A percentile compares a stretch with the other conserved stretches of the same genome.
Evolutionary conservation across 2,113 vertebrate genomes (phyloP).

Genomic region (Amblyornis subalaris): DNA sequence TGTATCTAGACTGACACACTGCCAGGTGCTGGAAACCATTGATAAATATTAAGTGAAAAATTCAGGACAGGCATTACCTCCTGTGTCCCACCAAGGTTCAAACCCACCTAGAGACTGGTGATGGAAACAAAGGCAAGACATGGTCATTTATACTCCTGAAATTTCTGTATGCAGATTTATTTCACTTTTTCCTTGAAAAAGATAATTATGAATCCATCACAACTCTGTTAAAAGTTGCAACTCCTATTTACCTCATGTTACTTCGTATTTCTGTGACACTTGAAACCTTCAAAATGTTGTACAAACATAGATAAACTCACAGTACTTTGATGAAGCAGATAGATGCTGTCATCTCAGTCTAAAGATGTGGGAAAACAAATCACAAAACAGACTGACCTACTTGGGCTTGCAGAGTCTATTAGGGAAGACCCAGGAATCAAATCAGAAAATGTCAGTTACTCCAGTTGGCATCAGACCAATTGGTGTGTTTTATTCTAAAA

Average conservation of each 20-base stretch:
- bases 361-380: neutral
- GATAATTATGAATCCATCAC: neutral
- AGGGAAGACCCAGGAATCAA: neutral
- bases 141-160: rapidly evolving
- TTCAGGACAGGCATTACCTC: neutral
- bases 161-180: neutral
- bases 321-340: neutral
- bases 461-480: neutral
- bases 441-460: neutral
- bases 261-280: neutral
- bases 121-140: neutral
- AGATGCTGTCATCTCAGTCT: neutral
- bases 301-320: neutral
- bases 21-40: rapidly evolving
- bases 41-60: neutral
- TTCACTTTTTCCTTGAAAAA: neutral
- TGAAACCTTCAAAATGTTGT: neutral
- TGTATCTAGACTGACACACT: neutral
- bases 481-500: neutral
- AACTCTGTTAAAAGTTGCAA: neutral
- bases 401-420: neutral
- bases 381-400: neutral
- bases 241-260: neutral
- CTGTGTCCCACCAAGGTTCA: neutral
- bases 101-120: neutral